Evolutionary conservation across 2,113 vertebrate species (phyloP), one percentile per base, ranked within the genome.

Genomic region (Strix aluco): DNA sequence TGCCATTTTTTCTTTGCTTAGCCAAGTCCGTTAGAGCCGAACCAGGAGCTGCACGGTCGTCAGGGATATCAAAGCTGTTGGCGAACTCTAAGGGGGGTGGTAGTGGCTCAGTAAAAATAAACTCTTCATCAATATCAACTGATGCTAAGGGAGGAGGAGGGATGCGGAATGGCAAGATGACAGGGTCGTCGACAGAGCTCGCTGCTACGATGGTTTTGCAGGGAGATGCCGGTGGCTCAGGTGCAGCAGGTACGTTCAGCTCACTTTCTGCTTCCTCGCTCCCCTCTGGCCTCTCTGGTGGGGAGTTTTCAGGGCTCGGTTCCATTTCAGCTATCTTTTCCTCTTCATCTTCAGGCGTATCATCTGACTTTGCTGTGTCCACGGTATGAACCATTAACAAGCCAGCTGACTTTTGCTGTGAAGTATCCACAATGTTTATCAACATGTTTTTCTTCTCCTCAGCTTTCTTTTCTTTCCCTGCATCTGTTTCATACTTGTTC

Each of bases 61-160:
- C 99, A 0, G 99, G 98, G 79, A 99, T 99, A 96, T 99, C 99
- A 69, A 99, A 99, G 94, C 99, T 99, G 96, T 99, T 99, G 54
- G 99, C 99, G 15, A 99, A 99, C 97, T 99, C 99, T 86, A 99
- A 97, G 13, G 99, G 99, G 29, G 99, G 99, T 10, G 99, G 99
- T 57, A 99, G 97, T 9, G 99, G 99, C 96, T 99, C 99, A 17
- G 99, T 98, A 90, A 99, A 99, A 49, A 99, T 98, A 91, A 99
- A 99, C 20, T 99, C 99, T 90, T 99, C 99, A 27, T 99, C 99
- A 2, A 99, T 98, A 87, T 99, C 99, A 29, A 99, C 98, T 0
- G 99, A 99, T 4, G 99, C 99, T 91, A 99, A 94, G 46, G 99
- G 99, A 1, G 99, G 99, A 1, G 99, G 99, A 30, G 99, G 99